A percentile compares a stretch with the other conserved stretches of the same genome.
These are phyloP conservation scores for Crypturellus undulatus DNA, from an alignment of 2,113 vertebrate genomes.

Conservation along the genomic window DNA sequence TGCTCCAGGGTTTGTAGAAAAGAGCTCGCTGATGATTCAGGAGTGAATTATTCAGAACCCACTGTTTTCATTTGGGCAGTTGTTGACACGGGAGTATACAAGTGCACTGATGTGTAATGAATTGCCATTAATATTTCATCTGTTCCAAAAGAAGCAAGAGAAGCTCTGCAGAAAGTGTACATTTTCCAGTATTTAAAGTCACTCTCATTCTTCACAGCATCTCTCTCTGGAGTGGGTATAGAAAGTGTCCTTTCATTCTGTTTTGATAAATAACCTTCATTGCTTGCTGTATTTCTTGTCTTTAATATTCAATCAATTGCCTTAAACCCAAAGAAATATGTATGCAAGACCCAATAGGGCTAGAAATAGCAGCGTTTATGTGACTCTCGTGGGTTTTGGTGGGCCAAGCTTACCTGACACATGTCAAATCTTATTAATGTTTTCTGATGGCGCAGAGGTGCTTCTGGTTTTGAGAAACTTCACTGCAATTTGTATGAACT, in stretches of 20 bases:
- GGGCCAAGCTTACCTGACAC: not conserved
- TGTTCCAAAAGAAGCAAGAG: not conserved
- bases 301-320: not conserved
- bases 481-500: not conserved
- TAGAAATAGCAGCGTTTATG: not conserved
- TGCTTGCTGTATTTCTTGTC: not conserved
- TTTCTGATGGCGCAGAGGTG: not conserved
- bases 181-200: not conserved
- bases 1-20: not conserved
- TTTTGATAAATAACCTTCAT: not conserved
- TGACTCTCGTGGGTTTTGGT: not conserved
- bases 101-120: slow-evolving; percentile 14
- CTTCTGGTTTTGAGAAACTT: not conserved
- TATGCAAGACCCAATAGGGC: not conserved
- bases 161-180: not conserved
- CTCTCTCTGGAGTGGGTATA: not conserved
- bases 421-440: not conserved
- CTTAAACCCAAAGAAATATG: not conserved
- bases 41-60: slow-evolving; percentile 44
- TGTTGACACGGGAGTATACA: slow-evolving; percentile 28
- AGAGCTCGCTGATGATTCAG: slow-evolving; percentile 20
- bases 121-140: slow-evolving; percentile 50
- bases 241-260: not conserved
- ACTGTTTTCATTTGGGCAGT: slow-evolving; percentile 36
- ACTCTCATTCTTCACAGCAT: not conserved